phyloP scores from a whole-genome alignment of 2,888 invertebrate genomes.

The Drosophila melanosoma region DNA sequence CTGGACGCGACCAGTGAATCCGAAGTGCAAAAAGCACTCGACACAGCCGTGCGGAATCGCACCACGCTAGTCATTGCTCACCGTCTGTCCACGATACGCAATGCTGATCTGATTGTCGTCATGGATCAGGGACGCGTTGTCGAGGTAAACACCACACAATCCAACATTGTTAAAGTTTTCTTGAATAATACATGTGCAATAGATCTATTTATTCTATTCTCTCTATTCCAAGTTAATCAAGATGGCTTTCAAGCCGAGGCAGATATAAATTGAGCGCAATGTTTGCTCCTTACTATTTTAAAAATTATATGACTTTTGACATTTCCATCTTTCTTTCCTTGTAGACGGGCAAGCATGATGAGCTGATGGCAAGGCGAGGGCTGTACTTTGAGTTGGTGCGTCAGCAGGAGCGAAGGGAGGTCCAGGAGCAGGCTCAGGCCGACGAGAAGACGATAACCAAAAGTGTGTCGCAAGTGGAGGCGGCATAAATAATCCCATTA shows the following conservation, averaged over 20 bases:
- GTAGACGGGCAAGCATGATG: slow-evolving; percentile 93
- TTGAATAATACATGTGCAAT: too few species aligned
- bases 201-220: too few species aligned
- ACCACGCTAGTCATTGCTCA: slow-evolving; percentile 98
- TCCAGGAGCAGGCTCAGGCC: slow-evolving; percentile 53
- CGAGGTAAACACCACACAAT: slow-evolving; percentile 87
- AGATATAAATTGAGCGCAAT: background rate
- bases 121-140: slow-evolving; percentile 92
- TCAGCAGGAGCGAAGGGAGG: slow-evolving; percentile 88
- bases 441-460: slow-evolving; percentile 20
- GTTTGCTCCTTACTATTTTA: background rate
- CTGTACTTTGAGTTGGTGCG: slow-evolving; percentile 94
- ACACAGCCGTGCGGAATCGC: slow-evolving; percentile 92
- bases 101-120: slow-evolving; percentile 96
- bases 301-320: background rate
- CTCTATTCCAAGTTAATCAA: background rate
- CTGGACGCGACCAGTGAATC: slow-evolving; percentile 96
- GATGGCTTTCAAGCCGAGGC: background rate
- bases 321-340: slow-evolving; percentile 9
- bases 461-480: slow-evolving; percentile 22
- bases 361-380: slow-evolving; percentile 91
- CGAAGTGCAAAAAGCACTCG: slow-evolving; percentile 94
- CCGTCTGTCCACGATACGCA: slow-evolving; percentile 94
- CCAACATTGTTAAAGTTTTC: background rate
- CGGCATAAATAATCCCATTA: slow-evolving; percentile 5